phyloP scores from a whole-genome alignment of 2,888 invertebrate genomes.

The Drosophila rubida region DNA sequence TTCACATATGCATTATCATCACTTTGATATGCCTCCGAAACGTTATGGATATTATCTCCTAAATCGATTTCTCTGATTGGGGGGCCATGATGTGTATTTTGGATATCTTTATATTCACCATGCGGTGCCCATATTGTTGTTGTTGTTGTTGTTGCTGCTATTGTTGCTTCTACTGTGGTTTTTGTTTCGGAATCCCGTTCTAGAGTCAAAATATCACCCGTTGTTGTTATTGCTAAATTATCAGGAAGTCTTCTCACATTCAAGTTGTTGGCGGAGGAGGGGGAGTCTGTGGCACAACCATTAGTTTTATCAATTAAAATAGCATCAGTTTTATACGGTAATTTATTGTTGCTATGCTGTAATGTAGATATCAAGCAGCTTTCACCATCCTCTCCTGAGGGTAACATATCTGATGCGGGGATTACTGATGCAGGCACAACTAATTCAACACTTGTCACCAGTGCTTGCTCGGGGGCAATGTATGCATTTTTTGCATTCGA shows the following conservation, averaged over 20 bases:
- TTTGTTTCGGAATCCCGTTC: conserved; percentile 17
- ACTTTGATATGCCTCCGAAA: neutral
- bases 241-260: conserved; percentile 63
- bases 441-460: conserved; percentile 72
- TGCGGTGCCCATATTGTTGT: conserved; percentile 66
- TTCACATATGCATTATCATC: conserved; percentile 3
- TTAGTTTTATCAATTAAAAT: conserved; percentile 57
- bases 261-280: conserved; percentile 41
- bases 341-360: conserved; percentile 20
- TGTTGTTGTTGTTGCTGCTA: conserved; percentile 12
- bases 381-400: neutral
- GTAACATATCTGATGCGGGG: neutral
- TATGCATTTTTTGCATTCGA: conserved; percentile 24
- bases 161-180: conserved; percentile 26
- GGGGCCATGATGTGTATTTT: neutral
- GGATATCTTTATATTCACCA: conserved; percentile 42
- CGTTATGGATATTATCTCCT: neutral
- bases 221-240: conserved; percentile 59
- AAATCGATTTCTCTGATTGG: neutral
- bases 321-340: conserved; percentile 21
- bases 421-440: conserved; percentile 59
- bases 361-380: neutral
- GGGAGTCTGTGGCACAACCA: conserved; percentile 74
- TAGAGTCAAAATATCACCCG: conserved; percentile 51
- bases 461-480: conserved; percentile 68